Base-by-base conservation (phyloP, 2,888 invertebrate genomes). In the Latheticus oryzae region DNA sequence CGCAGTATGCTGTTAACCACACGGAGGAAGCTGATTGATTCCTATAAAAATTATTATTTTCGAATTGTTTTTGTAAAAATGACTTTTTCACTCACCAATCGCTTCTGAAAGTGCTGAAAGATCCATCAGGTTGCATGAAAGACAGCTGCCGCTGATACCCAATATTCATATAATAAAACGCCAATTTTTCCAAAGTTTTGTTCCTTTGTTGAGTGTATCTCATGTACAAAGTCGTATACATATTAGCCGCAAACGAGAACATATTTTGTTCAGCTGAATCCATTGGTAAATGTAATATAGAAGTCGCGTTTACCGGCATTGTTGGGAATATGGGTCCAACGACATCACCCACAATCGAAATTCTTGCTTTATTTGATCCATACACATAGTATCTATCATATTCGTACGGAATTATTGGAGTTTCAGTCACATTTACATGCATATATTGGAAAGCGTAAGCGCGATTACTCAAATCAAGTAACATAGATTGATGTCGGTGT, bases 161-260 rank as follows among this genome's bases (percentile, higher is more conserved):
- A 66, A 90, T 87, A 77, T 97, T 97, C 86, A 97, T 88, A 77
- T 93, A 87, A 71, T 89, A 85, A 78, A 97, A 95, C 1, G 93
- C 88, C 43, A 88, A 82, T 55, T 85, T 86, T 74, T 94, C 91
- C n/a, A 89, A 79, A 0, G 90, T 90, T 35, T 88, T 83, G 76
- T 93, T 91, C 7, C 94, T 83, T 73, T 95, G 95, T 79, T 95
- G 94, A 48, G 95, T 92, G 54, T 90, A 82, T 4, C 95, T 85
- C 91, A 97, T 94, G 79, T 95, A 96, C 72, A 92, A 82, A 0
- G 93, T 88, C 0, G 94, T 91, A 79, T 94, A 93, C 78, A 97
- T 86, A 80, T 95, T 97, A 8, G 92, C 93, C 0, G 97, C 97
- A 79, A 98, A 96, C 65, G 95, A 95, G 80, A 95, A 98, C 84